These are phyloP conservation scores for Lissocephala sabroskyi DNA, from an alignment of 2,888 invertebrate genomes.

Conservation along the genomic window DNA sequence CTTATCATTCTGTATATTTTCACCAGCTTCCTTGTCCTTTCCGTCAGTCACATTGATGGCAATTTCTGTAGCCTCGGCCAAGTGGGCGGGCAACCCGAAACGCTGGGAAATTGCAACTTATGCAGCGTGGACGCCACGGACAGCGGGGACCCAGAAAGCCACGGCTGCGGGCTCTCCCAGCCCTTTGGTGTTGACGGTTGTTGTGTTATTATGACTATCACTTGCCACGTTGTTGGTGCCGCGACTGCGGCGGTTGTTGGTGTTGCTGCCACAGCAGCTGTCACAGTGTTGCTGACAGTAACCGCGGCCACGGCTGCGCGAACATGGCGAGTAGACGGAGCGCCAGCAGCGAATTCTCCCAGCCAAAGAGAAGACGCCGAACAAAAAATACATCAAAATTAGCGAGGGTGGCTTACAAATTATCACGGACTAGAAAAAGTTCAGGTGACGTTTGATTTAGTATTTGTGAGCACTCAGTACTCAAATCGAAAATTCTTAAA, in stretches of 20 bases:
- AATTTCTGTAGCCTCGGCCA: too few species aligned
- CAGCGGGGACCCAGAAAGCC: not conserved
- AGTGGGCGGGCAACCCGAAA: too few species aligned
- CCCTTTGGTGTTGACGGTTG: constrained; percentile 24
- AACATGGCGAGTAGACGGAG: constrained; percentile 12
- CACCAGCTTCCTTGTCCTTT: too few species aligned
- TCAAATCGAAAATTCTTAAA: too few species aligned
- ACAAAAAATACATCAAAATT: too few species aligned
- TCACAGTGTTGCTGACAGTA: constrained; percentile 24
- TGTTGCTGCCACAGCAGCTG: constrained; percentile 32
- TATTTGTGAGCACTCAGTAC: not conserved
- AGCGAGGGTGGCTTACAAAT: not conserved
- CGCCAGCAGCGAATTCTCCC: too few species aligned
- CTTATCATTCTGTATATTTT: too few species aligned
- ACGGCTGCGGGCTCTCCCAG: not conserved
- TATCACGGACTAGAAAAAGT: not conserved
- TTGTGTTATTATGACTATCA: constrained; percentile 39
- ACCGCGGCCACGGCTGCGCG: constrained; percentile 31
- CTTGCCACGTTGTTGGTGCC: constrained; percentile 20
- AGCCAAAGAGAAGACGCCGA: too few species aligned
- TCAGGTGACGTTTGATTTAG: not conserved
- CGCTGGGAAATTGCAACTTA: too few species aligned
- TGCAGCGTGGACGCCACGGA: not conserved
- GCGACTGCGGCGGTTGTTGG: constrained; percentile 15
- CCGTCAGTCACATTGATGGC: too few species aligned